Percentiles rank a stretch among this genome's conserved stretches.
phyloP scores from a whole-genome alignment of 2,888 invertebrate species.

The Hirtodrosophila cameraria region DNA sequence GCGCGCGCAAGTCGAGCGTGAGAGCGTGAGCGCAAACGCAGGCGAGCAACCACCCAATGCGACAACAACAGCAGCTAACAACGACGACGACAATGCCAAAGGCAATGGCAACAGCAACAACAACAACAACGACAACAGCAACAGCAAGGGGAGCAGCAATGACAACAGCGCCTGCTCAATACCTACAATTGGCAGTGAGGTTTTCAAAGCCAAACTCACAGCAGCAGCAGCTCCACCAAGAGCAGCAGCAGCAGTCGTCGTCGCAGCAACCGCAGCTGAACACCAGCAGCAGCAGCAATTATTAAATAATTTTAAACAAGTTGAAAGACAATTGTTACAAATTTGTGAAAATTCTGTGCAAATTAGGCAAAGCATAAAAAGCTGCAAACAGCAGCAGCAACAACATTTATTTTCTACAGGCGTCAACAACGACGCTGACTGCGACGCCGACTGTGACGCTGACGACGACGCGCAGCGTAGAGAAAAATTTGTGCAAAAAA shows the following conservation, averaged over 20 bases:
- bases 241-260: conserved; percentile 59
- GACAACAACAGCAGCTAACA: conserved; percentile 43
- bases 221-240: conserved; percentile 42
- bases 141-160: conserved; percentile 25
- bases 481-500: conserved; percentile 77
- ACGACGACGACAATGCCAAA: conserved; percentile 27
- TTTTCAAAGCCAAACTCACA: conserved; percentile 73
- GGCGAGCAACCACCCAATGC: conserved; percentile 64
- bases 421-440: conserved; percentile 33
- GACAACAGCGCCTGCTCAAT: conserved; percentile 61
- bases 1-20: conserved; percentile 75
- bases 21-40: conserved; percentile 70
- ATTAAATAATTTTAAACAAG: conserved; percentile 29
- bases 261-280: conserved; percentile 75
- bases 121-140: conserved; percentile 29
- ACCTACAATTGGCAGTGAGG: conserved; percentile 72
- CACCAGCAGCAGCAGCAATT: conserved; percentile 67
- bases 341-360: conserved; percentile 32
- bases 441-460: conserved; percentile 35
- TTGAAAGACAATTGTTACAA: conserved; percentile 27
- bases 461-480: conserved; percentile 63
- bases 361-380: conserved; percentile 11
- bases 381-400: conserved; percentile 9
- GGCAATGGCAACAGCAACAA: conserved; percentile 23
- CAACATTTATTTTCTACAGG: conserved; percentile 41